Base-by-base conservation (phyloP, 2,113 vertebrate genomes). In the Mormyrus iriodes region DNA sequence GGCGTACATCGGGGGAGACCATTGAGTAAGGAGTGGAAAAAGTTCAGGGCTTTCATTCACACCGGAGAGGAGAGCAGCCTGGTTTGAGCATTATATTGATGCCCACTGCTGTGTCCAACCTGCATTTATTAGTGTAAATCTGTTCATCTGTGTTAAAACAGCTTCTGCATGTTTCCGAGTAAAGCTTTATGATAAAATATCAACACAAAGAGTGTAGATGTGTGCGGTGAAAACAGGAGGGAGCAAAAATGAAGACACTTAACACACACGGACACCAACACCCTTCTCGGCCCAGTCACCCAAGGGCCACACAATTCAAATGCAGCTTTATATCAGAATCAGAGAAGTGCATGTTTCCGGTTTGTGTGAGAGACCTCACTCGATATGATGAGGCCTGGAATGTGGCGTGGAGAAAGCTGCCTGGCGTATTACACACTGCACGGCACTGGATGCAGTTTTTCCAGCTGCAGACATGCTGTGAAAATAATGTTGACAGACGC, bases 1-100 rank as follows among this genome's bases (percentile, higher is more conserved):
- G 93, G 93, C 90, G 91, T 92, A 91, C 49, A 93, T 91, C 90
- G 88, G 83, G 89, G 89, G 89, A 17, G 90, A 9, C 31, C 21
- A 76, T 87, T 88, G 84, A 91, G 89, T 46, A 79, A 89, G 94
- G 91, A 93, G n/a, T n/a, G n/a, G n/a, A 93, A 94, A 89, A 91
- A 94, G 92, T 58, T 24, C 53, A 92, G 88, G 39, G 88, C 90
- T 91, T 91, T 93, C 61, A 93, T 94, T 92, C 91, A 89, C 88
- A 89, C 86, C 61, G 31, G 10, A 1, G n/a, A 49, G 15, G 51
- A 90, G 85, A 88, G 69, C 73, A 73, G 3, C 19, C 51, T 6
- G 31, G 85, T 88, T 65, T 21, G 48, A 31, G 42, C 49, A n/a
- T 88, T 52, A 24, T 90, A 91, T 92, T 91, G 86, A 92, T 88